A percentile compares a stretch with the other conserved stretches of the same genome.
Conservation (phyloP, 2,797 vertebrate species). For the Pseudochirops corinnae region DNA sequence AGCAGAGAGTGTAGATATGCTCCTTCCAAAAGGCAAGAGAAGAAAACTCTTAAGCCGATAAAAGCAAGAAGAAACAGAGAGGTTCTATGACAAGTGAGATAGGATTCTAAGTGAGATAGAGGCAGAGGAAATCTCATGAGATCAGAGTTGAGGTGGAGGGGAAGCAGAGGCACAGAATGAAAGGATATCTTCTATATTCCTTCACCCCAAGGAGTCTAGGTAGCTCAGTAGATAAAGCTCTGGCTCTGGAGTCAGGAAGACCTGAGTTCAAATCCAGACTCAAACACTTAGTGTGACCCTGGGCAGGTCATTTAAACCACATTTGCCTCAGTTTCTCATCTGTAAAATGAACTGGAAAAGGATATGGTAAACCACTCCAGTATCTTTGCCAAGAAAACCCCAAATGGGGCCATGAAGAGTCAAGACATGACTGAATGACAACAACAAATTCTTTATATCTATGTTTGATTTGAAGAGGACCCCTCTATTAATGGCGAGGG, state of each 20-base stretch:
- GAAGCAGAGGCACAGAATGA: background rate
- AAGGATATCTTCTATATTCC: background rate
- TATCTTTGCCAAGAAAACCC: background rate
- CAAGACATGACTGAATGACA: too few species aligned
- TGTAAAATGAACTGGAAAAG: background rate
- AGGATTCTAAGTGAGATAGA: background rate
- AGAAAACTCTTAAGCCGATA: background rate
- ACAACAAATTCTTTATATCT: background rate
- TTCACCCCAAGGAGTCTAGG: background rate
- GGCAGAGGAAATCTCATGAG: background rate
- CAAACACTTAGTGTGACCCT: background rate
- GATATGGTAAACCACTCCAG: background rate
- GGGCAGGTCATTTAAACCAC: background rate
- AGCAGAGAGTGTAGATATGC: accelerated
- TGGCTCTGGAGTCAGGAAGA: background rate
- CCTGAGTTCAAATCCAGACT: background rate
- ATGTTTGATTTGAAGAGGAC: background rate
- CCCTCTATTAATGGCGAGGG: background rate
- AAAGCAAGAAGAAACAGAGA: background rate
- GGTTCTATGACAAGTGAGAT: background rate
- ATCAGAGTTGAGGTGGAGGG: background rate
- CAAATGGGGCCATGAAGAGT: background rate
- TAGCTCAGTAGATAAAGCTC: background rate
- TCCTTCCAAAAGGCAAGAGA: background rate
- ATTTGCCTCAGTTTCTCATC: background rate